These are phyloP conservation scores for Drosophila murphyi DNA, from an alignment of 1,140 invertebrate species.

Conservation along the genomic window DNA sequence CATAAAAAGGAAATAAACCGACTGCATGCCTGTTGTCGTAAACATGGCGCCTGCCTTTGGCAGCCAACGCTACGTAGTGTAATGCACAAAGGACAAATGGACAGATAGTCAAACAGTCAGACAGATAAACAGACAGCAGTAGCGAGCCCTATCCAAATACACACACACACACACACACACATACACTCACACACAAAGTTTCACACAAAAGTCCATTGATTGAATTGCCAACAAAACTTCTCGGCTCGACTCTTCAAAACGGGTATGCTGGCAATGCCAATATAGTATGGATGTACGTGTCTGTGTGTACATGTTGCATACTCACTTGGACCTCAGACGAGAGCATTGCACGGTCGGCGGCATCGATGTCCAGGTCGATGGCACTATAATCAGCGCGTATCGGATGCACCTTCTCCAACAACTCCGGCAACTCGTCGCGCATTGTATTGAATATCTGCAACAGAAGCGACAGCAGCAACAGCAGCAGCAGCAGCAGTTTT, in stretches of 20 bases:
- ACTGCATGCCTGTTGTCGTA: constrained; percentile 75
- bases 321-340: constrained; percentile 83
- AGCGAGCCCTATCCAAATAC: constrained; percentile 13
- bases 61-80: constrained; percentile 68
- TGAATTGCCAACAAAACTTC: constrained; percentile 64
- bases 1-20: constrained; percentile 73
- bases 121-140: background rate
- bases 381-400: constrained; percentile 93
- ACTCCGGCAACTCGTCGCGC: constrained; percentile 86
- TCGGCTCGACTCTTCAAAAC: background rate
- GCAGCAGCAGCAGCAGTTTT: constrained; percentile 3
- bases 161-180: constrained; percentile 56
- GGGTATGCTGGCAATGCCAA: constrained; percentile 6
- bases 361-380: constrained; percentile 90
- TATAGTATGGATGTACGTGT: background rate
- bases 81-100: constrained; percentile 40
- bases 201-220: constrained; percentile 74
- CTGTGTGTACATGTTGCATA: constrained; percentile 41
- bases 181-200: constrained; percentile 59
- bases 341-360: constrained; percentile 75
- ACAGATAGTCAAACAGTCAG: constrained; percentile 10
- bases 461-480: constrained; percentile 1
- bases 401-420: constrained; percentile 90
- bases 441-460: constrained; percentile 89
- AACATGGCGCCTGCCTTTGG: constrained; percentile 73